Evolutionary conservation across 2,113 vertebrate species (phyloP).

Genomic region (Poecile atricapillus): DNA sequence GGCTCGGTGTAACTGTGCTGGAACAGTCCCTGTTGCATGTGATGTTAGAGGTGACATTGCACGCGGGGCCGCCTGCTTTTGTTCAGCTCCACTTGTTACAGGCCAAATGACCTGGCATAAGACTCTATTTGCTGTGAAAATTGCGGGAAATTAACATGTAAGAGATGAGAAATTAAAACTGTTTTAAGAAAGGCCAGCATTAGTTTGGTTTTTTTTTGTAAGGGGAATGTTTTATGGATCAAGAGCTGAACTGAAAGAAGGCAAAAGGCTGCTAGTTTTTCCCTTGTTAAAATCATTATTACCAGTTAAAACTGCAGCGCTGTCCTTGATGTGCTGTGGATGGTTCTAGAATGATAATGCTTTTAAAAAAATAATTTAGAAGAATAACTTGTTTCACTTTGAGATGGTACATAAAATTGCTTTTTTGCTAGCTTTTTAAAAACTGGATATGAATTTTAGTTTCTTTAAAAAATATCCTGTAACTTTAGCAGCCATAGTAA

Average conservation of each 20-base stretch:
- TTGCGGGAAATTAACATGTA: not conserved
- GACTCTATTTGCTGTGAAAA: not conserved
- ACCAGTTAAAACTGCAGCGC: not conserved
- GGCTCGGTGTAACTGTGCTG: not conserved
- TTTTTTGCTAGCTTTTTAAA: not conserved
- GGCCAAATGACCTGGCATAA: not conserved
- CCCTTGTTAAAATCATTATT: not conserved
- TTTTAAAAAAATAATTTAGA: not conserved
- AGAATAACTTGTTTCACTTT: not conserved
- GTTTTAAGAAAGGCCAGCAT: not conserved
- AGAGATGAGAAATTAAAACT: not conserved
- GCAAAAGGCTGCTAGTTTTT: not conserved
- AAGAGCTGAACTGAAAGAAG: not conserved
- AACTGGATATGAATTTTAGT: not conserved
- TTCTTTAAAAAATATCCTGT: not conserved
- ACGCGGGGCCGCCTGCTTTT: not conserved
- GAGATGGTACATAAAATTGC: not conserved
- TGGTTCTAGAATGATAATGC: not conserved
- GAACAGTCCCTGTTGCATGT: constrained; percentile 15
- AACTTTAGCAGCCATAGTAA: not conserved
- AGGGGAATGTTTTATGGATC: not conserved
- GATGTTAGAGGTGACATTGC: constrained; percentile 40
- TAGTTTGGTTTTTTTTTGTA: not conserved
- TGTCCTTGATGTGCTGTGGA: not conserved
- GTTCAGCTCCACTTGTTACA: not conserved